Evolutionary conservation across 1,140 invertebrate species (phyloP).

Genomic region (Neomicropteryx cornuta): DNA sequence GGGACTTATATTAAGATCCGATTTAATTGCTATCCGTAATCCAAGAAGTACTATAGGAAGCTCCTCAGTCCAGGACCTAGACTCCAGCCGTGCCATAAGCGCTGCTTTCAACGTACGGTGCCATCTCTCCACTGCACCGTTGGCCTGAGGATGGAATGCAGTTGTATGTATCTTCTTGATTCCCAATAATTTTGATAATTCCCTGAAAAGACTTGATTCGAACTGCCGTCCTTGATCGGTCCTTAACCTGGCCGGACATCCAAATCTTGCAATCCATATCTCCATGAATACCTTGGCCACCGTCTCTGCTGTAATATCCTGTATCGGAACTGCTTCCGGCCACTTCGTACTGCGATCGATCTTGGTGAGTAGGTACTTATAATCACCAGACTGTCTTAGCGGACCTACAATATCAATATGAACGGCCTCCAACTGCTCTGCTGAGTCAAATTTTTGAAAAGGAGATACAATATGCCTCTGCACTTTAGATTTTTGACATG

Average conservation of each 20-base stretch:
- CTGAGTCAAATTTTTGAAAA: too few relatives aligned
- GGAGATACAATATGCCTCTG: too few relatives aligned
- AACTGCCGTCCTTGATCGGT: constrained; percentile 23
- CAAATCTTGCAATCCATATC: constrained; percentile 20
- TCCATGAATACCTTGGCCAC: constrained; percentile 11
- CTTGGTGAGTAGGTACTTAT: constrained; percentile 18
- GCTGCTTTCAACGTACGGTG: constrained; percentile 31
- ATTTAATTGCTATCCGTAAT: constrained; percentile 15
- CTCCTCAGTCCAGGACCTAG: constrained; percentile 9
- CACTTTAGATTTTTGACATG: too few relatives aligned
- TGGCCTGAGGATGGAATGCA: constrained; percentile 27
- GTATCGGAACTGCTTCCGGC: constrained; percentile 19
- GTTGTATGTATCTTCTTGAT: constrained; percentile 17
- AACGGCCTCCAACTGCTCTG: too few relatives aligned
- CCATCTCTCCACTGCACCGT: constrained; percentile 24
- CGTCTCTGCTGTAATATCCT: constrained; percentile 17
- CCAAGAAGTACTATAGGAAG: constrained; percentile 13
- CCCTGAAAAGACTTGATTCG: constrained; percentile 10
- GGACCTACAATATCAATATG: constrained; percentile 25
- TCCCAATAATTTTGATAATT: constrained; percentile 12
- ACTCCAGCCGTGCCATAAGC: constrained; percentile 13
- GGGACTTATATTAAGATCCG: too few relatives aligned
- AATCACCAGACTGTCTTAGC: constrained; percentile 11
- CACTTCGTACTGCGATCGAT: constrained; percentile 21
- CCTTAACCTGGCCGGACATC: constrained; percentile 16